Base-by-base conservation (phyloP, 2,797 vertebrate genomes). In the Macropodus opercularis region DNA sequence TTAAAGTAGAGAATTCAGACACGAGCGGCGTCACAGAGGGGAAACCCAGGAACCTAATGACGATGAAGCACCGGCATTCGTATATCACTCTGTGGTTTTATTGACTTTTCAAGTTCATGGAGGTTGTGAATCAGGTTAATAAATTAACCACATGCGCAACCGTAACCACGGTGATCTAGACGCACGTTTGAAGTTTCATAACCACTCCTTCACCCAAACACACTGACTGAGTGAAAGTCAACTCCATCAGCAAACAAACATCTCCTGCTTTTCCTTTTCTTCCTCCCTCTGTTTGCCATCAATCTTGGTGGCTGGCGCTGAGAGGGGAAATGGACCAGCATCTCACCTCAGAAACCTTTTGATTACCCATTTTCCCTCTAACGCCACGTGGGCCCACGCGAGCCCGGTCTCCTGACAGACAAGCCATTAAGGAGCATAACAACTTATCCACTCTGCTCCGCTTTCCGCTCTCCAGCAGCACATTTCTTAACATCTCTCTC, bases 271-370 rank as follows among this genome's bases (percentile, higher is more conserved):
- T 75, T 68, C 21, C 8, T n/a, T 11, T 32, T 42, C 72, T 29
- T n/a, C 32, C 32, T 27, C 7, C 10, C 8, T 14, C 24, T 12
- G 19, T n/a, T 13, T 2, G 8, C 52, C 77, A 86, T 87, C 72
- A 59, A 75, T 83, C 85, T 64, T 61, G 2, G 42, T 10, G 59
- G 58, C 62, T 60, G 38, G 50, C 41, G 34, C 41, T 14, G 59
- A n/a, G 38, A 19, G 39, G 39, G 60, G 72, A 78, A 74, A 82
- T 71, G 72, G 69, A 69, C 69, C 53, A 52, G 22, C 50, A 46
- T 27, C 74, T 85, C 78, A 90, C 77, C 77, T 81, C 79, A 35
- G 59, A 67, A 85, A 84, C 81, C 70, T 78, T 73, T 85, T 81
- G 67, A 85, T 81, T 81, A 78, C 44, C 68, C 50, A 31, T 75